Percentiles rank a stretch among this genome's conserved stretches.
Conservation (phyloP, 2,113 vertebrate genomes). For the Burhinus oedicnemus region DNA sequence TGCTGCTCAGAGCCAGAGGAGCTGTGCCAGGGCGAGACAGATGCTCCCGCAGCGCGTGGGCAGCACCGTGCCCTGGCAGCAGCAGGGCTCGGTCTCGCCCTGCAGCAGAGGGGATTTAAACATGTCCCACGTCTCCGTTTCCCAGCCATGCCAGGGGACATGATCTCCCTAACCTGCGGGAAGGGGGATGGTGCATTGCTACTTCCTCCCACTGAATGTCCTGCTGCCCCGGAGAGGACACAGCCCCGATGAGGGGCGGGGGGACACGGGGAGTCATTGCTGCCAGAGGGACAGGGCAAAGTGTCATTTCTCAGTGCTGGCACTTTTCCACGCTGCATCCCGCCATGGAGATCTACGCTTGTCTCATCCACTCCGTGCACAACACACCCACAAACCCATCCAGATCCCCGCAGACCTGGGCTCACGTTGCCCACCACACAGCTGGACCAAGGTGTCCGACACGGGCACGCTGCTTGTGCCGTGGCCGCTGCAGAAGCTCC, state of each 20-base stretch:
- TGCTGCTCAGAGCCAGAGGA: background rate
- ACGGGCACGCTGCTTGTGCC: accelerated
- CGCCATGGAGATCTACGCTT: accelerated
- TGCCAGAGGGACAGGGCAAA: background rate
- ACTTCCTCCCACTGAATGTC: accelerated
- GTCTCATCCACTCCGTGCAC: accelerated
- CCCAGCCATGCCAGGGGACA: background rate
- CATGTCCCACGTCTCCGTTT: accelerated
- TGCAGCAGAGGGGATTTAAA: background rate
- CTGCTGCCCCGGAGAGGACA: background rate
- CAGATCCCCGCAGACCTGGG: background rate
- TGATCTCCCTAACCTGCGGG: accelerated
- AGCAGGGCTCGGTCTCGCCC: background rate
- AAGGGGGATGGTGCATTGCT: background rate
- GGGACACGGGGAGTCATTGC: accelerated
- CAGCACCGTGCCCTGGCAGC: background rate
- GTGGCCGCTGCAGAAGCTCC: background rate
- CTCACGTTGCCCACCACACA: accelerated
- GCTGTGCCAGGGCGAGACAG: accelerated
- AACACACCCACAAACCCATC: no score
- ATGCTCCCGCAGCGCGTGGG: background rate
- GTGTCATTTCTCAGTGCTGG: background rate
- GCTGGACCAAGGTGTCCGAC: accelerated
- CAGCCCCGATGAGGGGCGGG: accelerated
- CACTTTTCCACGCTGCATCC: background rate